A percentile compares a stretch with the other conserved stretches of the same genome.
Evolutionary conservation across 2,797 vertebrate genomes (phyloP).

Genomic region (Alectoris magna): DNA sequence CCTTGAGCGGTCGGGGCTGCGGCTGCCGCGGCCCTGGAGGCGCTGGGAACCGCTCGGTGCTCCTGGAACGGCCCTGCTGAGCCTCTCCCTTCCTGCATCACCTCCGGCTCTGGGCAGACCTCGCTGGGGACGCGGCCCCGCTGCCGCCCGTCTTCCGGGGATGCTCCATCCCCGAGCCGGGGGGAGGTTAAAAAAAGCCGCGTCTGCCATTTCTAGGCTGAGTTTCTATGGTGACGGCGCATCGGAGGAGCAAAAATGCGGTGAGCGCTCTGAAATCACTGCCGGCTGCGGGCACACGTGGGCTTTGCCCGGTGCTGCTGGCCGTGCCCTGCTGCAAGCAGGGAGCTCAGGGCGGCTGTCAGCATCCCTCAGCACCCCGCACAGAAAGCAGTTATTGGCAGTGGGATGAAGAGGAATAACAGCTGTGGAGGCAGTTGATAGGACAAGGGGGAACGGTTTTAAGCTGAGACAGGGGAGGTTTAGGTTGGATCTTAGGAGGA

Average conservation of each 20-base stretch:
- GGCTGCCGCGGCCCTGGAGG: no score
- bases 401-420: background rate
- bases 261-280: slow-evolving; percentile 28
- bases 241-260: slow-evolving; percentile 34
- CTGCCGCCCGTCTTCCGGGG: background rate
- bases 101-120: background rate
- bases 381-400: background rate
- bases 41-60: no score
- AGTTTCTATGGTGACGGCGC: slow-evolving; percentile 69
- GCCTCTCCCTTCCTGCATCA: no score
- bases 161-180: background rate
- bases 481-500: no score
- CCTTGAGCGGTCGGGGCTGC: no score
- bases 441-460: no score
- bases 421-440: no score
- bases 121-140: no score
- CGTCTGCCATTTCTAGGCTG: slow-evolving; percentile 53
- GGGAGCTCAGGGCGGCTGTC: background rate
- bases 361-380: fast-evolving
- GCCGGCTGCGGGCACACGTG: background rate
- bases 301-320: background rate
- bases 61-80: background rate
- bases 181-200: background rate
- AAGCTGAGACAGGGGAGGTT: no score
- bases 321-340: background rate